Evolutionary conservation across 2,888 invertebrate species (phyloP), one percentile per base, ranked within the genome.

Genomic region (Hesperia comma): DNA sequence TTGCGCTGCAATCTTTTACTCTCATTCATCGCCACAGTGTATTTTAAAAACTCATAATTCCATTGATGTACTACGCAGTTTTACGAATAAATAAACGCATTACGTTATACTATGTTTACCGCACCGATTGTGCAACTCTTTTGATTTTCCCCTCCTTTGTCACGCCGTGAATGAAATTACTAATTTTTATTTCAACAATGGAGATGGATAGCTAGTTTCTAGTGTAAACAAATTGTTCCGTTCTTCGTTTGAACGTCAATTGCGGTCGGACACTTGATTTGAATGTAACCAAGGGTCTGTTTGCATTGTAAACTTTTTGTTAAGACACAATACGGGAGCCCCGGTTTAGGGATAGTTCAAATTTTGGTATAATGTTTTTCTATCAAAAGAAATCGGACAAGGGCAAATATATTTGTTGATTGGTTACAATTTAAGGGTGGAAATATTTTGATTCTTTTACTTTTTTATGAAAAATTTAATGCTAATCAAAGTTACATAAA

Each of bases 221-320:
- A 87, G 86, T 90, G 90, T 85, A 89, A 90, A 90, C 90, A 92
- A 90, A 90, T 88, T 88, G 86, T 78, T 84, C 79, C 72, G 84
- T 88, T 87, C 83, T 83, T 61, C 66, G 43, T 55, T 55, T 46
- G 53, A 53, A 66, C 66, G 66, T 66, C 66, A 55, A 66, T 66
- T 66, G 66, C 55, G 66, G 66, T 66, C 26, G 60, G 60, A 66
- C 60, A 55, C 66, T 66, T 66, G 66, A 60, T 66, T 66, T 66
- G 46, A 60, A 66, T 66, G 64, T 37, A 53, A 15, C 58, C 12
- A 6, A 54, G 66, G 66, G 60, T 66, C 6, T 60, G 58, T 54
- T 58, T 53, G 58, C 15, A 53, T 64, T 58, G 58, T 64, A n/a
- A 51, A n/a, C 1, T 64, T 64, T 64, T 57, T 64, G 7, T 53